A percentile compares a stretch with the other conserved stretches of the same genome.
phyloP scores from a whole-genome alignment of 2,888 invertebrate genomes.

The Ramazzottius varieornatus region DNA sequence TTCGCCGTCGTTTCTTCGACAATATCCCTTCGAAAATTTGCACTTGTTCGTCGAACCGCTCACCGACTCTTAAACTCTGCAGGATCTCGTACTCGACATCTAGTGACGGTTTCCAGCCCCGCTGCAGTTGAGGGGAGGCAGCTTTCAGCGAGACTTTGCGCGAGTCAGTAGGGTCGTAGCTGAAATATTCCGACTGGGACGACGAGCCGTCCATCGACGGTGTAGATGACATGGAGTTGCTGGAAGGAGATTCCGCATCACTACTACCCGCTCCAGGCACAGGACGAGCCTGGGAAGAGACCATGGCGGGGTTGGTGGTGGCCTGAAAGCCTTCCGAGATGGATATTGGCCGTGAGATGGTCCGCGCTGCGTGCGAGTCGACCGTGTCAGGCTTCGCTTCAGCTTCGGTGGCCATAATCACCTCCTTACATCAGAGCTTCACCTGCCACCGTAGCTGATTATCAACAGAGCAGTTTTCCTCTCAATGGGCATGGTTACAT shows the following conservation, averaged over 20 bases:
- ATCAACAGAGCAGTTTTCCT: no score
- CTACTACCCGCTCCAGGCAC: no score
- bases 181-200: constrained; percentile 1
- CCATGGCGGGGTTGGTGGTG: no score
- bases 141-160: neutral
- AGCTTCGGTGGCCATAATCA: no score
- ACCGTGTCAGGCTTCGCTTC: neutral
- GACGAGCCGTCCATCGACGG: neutral
- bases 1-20: neutral
- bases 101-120: neutral
- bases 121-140: neutral
- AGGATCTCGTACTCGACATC: neutral
- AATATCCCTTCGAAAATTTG: neutral
- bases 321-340: no score
- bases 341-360: neutral
- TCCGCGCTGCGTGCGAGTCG: neutral
- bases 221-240: neutral
- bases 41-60: neutral
- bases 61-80: neutral
- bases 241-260: neutral
- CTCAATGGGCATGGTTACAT: no score
- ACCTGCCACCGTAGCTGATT: no score
- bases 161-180: neutral
- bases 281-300: no score
- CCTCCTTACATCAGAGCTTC: no score